Evolutionary conservation across 2,888 invertebrate genomes (phyloP).

Genomic region (Metellina segmentata): DNA sequence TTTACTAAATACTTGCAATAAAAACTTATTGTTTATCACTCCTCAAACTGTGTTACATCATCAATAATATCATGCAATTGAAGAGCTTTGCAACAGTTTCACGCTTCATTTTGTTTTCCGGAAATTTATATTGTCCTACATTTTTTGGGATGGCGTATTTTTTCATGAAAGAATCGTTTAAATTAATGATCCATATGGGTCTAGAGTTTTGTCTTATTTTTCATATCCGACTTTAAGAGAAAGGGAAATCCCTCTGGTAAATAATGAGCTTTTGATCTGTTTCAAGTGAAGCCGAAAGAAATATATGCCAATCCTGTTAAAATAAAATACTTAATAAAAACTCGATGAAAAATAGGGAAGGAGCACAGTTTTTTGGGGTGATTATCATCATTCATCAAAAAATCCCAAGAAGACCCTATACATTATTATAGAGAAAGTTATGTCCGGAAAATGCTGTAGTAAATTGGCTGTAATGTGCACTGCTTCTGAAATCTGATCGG

Average conservation of each 20-base stretch:
- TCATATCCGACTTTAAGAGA: not conserved
- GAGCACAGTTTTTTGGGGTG: not conserved
- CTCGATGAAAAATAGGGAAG: not conserved
- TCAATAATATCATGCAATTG: not conserved
- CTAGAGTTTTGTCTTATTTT: not conserved
- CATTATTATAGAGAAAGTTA: not conserved
- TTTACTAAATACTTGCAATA: too few relatives aligned
- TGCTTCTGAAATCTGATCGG: not conserved
- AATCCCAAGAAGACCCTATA: not conserved
- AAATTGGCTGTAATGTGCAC: not conserved
- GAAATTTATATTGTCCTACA: not conserved
- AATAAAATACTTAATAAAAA: not conserved
- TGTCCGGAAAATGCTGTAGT: not conserved
- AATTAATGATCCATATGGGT: not conserved
- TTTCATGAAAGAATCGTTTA: not conserved
- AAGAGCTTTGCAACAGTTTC: not conserved
- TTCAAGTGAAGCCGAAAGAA: not conserved
- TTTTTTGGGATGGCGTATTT: not conserved
- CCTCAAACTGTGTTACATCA: too few relatives aligned
- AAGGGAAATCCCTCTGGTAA: not conserved
- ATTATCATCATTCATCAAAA: not conserved
- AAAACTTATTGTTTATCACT: too few relatives aligned
- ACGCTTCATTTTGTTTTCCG: not conserved
- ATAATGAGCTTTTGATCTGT: not conserved
- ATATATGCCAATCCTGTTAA: conserved; percentile 1